Evolutionary conservation across 2,888 invertebrate species (phyloP).

Genomic region (Synanthedon tipuliformis): DNA sequence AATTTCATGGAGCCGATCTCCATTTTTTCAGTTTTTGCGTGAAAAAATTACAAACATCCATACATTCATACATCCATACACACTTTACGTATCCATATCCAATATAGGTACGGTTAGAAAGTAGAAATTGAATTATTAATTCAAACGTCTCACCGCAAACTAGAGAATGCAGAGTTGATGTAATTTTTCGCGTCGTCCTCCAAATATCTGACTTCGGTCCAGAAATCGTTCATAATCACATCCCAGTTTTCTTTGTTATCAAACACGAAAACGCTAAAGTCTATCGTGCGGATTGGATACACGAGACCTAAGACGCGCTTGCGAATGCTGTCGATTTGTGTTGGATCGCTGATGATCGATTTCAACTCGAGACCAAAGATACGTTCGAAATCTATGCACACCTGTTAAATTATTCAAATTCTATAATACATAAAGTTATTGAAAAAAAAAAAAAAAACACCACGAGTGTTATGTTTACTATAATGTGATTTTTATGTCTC

Average conservation of each 20-base stretch:
- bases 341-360: constrained; percentile 87
- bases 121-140: no score
- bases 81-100: no score
- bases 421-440: neutral
- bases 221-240: constrained; percentile 81
- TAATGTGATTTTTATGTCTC: no score
- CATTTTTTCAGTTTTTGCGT: no score
- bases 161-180: constrained; percentile 87
- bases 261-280: constrained; percentile 85
- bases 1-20: no score
- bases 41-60: no score
- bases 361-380: constrained; percentile 90
- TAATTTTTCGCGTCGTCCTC: constrained; percentile 87
- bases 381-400: constrained; percentile 88
- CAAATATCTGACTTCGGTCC: constrained; percentile 77
- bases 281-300: constrained; percentile 79
- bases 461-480: no score
- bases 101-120: no score
- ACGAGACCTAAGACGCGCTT: constrained; percentile 83
- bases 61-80: no score
- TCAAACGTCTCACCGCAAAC: constrained; percentile 66
- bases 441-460: neutral
- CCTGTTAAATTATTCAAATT: constrained; percentile 43
- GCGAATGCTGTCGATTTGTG: constrained; percentile 86
- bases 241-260: constrained; percentile 89